A percentile compares a stretch with the other conserved stretches of the same genome.
Conservation (phyloP, 1,140 invertebrate species). For the Psix sp. region DNA sequence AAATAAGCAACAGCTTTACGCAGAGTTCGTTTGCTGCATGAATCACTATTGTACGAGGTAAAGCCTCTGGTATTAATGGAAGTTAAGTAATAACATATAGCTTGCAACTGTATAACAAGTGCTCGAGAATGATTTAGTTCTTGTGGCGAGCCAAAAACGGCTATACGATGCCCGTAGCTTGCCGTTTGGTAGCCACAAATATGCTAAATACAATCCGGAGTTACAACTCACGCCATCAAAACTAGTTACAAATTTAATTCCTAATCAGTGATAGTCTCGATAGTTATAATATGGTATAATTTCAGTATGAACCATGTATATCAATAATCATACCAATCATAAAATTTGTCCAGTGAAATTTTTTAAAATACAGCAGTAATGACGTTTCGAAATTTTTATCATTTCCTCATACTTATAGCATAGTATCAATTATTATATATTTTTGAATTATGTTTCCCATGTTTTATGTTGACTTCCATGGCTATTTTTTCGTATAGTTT, state of each 20-base stretch:
- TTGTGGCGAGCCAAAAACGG: conserved; percentile 59
- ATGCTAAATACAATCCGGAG: conserved; percentile 20
- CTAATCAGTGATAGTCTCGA: conserved; percentile 22
- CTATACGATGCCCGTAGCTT: conserved; percentile 20
- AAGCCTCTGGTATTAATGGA: conserved; percentile 55
- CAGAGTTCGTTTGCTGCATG: conserved; percentile 45
- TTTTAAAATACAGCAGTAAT: too few relatives aligned
- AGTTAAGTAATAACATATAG: conserved; percentile 70
- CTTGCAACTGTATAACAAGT: conserved; percentile 70
- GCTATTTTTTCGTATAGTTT: too few relatives aligned
- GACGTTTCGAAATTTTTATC: too few relatives aligned
- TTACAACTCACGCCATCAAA: conserved; percentile 13
- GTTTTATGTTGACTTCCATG: too few relatives aligned
- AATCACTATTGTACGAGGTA: conserved; percentile 35
- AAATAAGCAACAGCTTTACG: conserved; percentile 57
- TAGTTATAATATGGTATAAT: too few relatives aligned
- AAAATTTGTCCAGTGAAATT: too few relatives aligned
- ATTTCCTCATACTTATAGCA: too few relatives aligned
- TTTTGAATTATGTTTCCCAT: too few relatives aligned
- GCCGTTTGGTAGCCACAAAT: conserved; percentile 16
- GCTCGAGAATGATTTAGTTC: conserved; percentile 67
- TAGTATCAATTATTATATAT: too few relatives aligned
- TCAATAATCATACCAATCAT: too few relatives aligned
- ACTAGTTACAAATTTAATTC: conserved; percentile 54
- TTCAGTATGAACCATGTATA: too few relatives aligned